Evolutionary conservation across 2,113 vertebrate genomes (phyloP).

Genomic region (Smithornis capensis): DNA sequence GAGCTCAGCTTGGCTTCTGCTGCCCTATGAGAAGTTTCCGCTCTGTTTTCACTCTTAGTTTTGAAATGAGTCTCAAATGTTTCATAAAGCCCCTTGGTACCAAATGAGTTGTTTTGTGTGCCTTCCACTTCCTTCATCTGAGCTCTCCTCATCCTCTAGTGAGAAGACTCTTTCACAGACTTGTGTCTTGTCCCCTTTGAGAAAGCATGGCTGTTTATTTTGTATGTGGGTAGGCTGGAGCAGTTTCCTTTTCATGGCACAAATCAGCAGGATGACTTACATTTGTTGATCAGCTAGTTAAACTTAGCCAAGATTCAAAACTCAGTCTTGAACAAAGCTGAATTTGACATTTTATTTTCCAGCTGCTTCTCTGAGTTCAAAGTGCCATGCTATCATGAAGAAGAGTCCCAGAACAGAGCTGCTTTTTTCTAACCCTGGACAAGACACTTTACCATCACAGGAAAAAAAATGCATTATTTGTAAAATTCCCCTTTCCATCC

Average conservation of each 20-base stretch:
- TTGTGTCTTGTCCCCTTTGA: neutral
- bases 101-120: neutral
- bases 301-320: slow-evolving; percentile 14
- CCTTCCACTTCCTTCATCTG: neutral
- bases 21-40: slow-evolving; percentile 3
- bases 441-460: neutral
- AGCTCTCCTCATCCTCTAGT: neutral
- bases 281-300: neutral
- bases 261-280: neutral
- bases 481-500: neutral
- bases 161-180: neutral
- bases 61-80: neutral
- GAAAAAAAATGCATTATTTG: neutral
- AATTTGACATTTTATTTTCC: slow-evolving; percentile 27
- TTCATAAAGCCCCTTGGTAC: neutral
- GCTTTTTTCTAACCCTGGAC: neutral
- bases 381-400: fast-evolving
- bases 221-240: neutral
- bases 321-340: neutral
- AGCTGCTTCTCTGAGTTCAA: slow-evolving; percentile 1
- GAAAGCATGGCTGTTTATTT: neutral
- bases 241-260: neutral
- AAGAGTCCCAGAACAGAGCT: neutral
- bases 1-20: slow-evolving; percentile 19
- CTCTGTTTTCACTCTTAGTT: neutral